These are phyloP conservation scores for Osedax fenrisi DNA, from an alignment of 2,888 invertebrate genomes.

Conservation along the genomic window DNA sequence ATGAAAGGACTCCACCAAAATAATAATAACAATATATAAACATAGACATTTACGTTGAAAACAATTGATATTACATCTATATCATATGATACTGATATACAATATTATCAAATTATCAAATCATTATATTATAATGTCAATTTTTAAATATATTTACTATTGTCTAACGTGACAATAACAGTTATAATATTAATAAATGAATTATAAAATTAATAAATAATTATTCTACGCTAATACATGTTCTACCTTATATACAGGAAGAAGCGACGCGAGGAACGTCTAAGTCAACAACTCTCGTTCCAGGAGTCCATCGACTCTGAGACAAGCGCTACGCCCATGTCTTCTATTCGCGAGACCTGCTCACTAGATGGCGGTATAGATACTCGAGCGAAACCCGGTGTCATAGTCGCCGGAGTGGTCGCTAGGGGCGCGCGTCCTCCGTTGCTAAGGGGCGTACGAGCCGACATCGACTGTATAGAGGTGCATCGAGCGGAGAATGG, in stretches of 20 bases:
- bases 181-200: no score
- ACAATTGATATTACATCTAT: no score
- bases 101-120: no score
- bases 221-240: not conserved
- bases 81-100: no score
- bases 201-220: no score
- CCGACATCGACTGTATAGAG: not conserved
- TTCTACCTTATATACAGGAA: no score
- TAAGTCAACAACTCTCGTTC: constrained; percentile 32
- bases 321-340: constrained; percentile 24
- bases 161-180: no score
- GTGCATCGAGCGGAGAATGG: not conserved
- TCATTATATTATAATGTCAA: no score
- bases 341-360: constrained; percentile 11
- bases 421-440: constrained; percentile 29
- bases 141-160: no score
- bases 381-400: constrained; percentile 15
- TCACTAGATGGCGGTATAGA: constrained; percentile 13
- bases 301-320: constrained; percentile 32
- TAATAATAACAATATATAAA: no score
- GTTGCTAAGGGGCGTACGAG: constrained; percentile 20
- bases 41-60: no score
- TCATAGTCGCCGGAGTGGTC: constrained; percentile 22
- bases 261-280: constrained; percentile 33
- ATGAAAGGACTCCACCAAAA: no score